phyloP scores from a whole-genome alignment of 2,113 vertebrate genomes.

The Fukomys damarensis region DNA sequence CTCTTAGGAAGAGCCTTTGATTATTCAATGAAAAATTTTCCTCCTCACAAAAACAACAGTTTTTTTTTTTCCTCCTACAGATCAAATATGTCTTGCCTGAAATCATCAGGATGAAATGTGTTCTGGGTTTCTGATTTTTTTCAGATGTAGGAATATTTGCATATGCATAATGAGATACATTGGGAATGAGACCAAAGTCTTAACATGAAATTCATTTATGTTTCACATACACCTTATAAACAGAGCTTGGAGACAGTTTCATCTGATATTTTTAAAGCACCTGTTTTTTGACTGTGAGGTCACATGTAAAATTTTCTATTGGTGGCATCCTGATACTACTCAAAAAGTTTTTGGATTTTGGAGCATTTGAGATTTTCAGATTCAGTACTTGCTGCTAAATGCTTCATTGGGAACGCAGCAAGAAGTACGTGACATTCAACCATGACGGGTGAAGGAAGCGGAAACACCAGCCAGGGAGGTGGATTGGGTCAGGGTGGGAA shows the following conservation, averaged over 20 bases:
- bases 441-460: accelerated
- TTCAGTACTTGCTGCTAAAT: not conserved
- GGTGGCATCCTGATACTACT: not conserved
- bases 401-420: not conserved
- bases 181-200: not conserved
- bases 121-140: not conserved
- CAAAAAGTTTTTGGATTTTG: not conserved
- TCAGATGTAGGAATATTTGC: not conserved
- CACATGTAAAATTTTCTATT: not conserved
- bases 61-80: not conserved
- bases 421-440: not conserved
- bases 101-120: not conserved
- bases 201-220: not conserved
- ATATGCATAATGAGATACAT: not conserved
- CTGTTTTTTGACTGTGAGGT: not conserved
- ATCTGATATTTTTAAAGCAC: not conserved
- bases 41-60: not conserved
- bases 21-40: slow-evolving; percentile 13
- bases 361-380: not conserved
- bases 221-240: too few relatives aligned
- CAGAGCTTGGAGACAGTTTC: not conserved
- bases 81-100: not conserved
- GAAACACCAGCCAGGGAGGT: not conserved
- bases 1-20: not conserved
- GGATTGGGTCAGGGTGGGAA: accelerated